Evolutionary conservation across 2,113 vertebrate genomes (phyloP).

Genomic region (Podilymbus podiceps): DNA sequence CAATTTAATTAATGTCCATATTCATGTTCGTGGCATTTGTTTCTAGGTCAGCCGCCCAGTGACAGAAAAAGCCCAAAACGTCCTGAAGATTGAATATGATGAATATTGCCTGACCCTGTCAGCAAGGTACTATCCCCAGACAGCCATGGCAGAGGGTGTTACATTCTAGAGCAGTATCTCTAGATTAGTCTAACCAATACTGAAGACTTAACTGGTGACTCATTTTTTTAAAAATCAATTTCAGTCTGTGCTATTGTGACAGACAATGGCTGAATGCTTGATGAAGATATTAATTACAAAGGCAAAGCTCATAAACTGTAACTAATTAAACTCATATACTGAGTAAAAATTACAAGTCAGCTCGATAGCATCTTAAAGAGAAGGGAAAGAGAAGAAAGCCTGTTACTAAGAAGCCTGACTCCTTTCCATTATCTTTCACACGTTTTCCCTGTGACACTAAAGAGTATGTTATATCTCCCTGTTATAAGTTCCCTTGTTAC

Average conservation of each 20-base stretch:
- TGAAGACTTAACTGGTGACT: background rate
- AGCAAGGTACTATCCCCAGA: constrained; percentile 81
- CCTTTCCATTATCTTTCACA: background rate
- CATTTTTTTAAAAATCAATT: background rate
- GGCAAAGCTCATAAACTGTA: background rate
- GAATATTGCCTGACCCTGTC: constrained; percentile 87
- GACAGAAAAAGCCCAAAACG: constrained; percentile 83
- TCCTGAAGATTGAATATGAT: constrained; percentile 85
- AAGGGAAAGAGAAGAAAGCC: background rate
- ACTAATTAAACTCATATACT: background rate
- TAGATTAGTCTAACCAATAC: background rate
- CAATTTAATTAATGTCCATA: background rate
- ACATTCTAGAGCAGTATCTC: background rate
- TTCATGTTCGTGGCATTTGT: background rate
- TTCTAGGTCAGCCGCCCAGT: constrained; percentile 88
- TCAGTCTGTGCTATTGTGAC: background rate
- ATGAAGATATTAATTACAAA: background rate
- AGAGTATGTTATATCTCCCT: background rate
- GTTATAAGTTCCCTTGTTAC: background rate
- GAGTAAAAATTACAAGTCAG: background rate
- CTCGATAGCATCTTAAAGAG: background rate
- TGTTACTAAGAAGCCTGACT: background rate
- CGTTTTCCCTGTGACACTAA: background rate
- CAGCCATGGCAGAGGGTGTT: background rate
- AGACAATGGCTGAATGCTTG: background rate